Conservation (phyloP, 1,140 invertebrate genomes). For the Zophobas atratus region DNA sequence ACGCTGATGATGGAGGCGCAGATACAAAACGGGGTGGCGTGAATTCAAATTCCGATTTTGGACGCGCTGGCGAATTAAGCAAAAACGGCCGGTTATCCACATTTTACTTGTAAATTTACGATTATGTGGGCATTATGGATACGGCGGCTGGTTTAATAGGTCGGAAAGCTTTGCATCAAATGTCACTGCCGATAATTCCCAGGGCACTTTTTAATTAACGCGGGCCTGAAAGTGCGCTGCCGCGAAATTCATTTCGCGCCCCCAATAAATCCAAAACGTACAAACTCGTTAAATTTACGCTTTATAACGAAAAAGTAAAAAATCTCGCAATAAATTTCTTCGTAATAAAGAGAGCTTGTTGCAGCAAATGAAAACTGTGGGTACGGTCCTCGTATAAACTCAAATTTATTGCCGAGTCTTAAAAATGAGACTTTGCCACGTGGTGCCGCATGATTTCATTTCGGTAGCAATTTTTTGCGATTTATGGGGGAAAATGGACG, state of each 20-base stretch:
- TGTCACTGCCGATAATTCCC: too few species aligned
- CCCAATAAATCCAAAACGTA: slow-evolving; percentile 2
- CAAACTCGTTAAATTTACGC: not conserved
- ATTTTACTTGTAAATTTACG: slow-evolving; percentile 1
- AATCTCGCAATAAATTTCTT: slow-evolving; percentile 12
- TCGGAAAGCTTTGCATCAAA: not conserved
- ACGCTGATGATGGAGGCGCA: too few species aligned
- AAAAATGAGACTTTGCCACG: not conserved
- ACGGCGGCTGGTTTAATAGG: not conserved
- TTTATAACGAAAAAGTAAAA: slow-evolving; percentile 19
- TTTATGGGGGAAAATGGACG: too few species aligned
- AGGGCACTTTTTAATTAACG: too few species aligned
- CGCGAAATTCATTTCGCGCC: slow-evolving; percentile 2
- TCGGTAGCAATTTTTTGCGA: too few species aligned
- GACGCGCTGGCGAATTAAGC: too few species aligned
- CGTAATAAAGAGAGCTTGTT: slow-evolving; percentile 30
- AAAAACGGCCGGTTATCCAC: not conserved
- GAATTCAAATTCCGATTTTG: too few species aligned
- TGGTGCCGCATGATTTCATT: too few species aligned
- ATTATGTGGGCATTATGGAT: not conserved
- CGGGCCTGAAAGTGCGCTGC: not conserved
- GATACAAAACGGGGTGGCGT: too few species aligned
- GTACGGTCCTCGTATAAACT: slow-evolving; percentile 13
- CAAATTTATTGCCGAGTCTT: slow-evolving; percentile 22
- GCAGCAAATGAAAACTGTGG: slow-evolving; percentile 29